Evolutionary conservation across 2,888 invertebrate species (phyloP), one percentile per base, ranked within the genome.

Genomic region (Drosophila cracens): DNA sequence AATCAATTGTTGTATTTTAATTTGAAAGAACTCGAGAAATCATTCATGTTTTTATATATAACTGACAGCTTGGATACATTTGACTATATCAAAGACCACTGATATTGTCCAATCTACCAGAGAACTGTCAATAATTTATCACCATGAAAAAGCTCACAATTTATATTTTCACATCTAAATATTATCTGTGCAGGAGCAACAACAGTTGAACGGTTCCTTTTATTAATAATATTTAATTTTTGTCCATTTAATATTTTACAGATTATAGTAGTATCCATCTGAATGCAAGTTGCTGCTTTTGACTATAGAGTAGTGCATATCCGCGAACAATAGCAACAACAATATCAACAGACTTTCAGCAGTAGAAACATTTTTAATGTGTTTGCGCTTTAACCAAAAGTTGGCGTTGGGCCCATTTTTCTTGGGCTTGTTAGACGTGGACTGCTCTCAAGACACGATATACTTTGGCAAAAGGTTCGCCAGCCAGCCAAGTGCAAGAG

Each of bases 401-500:
- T 90, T 90, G 88, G 86, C 81, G 85, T 86, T 86, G 85, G 85
- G 85, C 90, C 90, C 91, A 91, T 92, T 92, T 92, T 92, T 91
- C 90, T 90, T 90, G 79, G 82, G 87, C 92, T 91, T 91, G 91
- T 91, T 92, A 92, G 92, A 85, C 79, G 73, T 69, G 70, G 73
- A 79, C 81, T 71, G 77, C 81, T 78, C 81, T 67, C 71, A 71
- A 79, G 76, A 76, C 72, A 77, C 72, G 74, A 79, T 89, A 76
- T 87, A 84, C 78, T 89, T 82, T 81, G 76, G 77, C 87, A 90
- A 87, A 91, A 91, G 83, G 90, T 89, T 89, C 72, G 79, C 77
- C 74, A 69, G 70, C 43, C 60, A 70, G 72, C 69, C 80, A 83
- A 82, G 82, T 77, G 77, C 85, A 79, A 81, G 76, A 79, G 81